Conservation (phyloP, 2,888 invertebrate genomes). For the Epirrhoe tristata region DNA sequence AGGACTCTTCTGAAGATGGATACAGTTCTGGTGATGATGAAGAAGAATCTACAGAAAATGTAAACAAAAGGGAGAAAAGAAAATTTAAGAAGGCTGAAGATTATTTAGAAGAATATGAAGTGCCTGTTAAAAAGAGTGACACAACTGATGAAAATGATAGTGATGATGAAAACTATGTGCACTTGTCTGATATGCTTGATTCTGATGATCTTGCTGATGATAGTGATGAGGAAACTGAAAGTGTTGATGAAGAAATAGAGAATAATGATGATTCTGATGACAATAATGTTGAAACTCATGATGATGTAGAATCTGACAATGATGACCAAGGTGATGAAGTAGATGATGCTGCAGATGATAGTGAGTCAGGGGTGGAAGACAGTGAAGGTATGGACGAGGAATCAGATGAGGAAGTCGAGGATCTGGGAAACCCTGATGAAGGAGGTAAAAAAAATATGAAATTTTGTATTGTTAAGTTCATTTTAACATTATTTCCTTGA, state of each 20-base stretch:
- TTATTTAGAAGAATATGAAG: conserved; percentile 70
- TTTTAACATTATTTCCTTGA: too few species aligned
- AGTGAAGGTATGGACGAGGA: conserved; percentile 24
- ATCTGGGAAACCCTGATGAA: conserved; percentile 58
- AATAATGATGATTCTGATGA: conserved; percentile 49
- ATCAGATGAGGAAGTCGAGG: conserved; percentile 44
- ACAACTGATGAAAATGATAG: conserved; percentile 70
- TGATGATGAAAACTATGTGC: conserved; percentile 71
- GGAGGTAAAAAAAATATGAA: too few species aligned
- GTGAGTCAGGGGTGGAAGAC: neutral
- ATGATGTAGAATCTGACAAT: conserved; percentile 34
- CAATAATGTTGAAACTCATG: conserved; percentile 43
- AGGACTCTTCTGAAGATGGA: conserved; percentile 75
- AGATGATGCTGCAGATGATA: conserved; percentile 16
- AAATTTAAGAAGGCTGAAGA: conserved; percentile 52
- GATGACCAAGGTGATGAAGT: conserved; percentile 40
- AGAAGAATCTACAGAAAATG: conserved; percentile 19
- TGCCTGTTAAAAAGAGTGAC: conserved; percentile 65
- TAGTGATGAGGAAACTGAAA: conserved; percentile 49
- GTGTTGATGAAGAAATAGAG: conserved; percentile 38
- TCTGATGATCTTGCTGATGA: conserved; percentile 67
- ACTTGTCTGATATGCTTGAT: conserved; percentile 73
- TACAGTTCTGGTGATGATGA: conserved; percentile 66
- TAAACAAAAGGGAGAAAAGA: conserved; percentile 13
- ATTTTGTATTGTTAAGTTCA: too few species aligned